Evolutionary conservation across 2,888 invertebrate genomes (phyloP), one percentile per base, ranked within the genome.

Genomic region (Drosophila sordidapex): DNA sequence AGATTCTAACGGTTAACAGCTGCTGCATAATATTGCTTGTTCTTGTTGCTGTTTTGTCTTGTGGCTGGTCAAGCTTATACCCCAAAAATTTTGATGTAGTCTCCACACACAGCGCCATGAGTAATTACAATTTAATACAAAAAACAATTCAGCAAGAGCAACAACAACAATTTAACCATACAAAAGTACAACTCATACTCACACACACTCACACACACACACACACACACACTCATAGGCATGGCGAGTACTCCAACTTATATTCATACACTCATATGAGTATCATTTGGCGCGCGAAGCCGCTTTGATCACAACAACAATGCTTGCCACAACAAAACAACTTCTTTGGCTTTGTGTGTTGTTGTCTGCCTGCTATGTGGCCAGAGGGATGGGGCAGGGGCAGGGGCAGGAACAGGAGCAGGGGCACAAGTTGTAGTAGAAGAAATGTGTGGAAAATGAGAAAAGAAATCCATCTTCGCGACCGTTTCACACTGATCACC

Each of bases 221-320:
- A 21, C 21, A 21, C 21, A 21, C 6, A 64, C 31, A 46, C 35
- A 61, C 43, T 21, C 66, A 31, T 35, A 74, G 13, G 38, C 63
- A 48, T 25, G 25, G 46, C 18, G 61, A 27, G 48, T 33, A 72
- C 38, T 63, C 63, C 63, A 15, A 61, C 48, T 35, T 46, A 48
- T 46, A 54, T 51, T 53, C 58, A 38, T 46, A 33, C 31, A 65
- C 65, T 67, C 81, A 72, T 72, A 48, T 63, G 81, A 71, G 81
- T 79, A 79, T 81, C 79, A 81, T 81, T 79, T 79, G 82, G 82
- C 90, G 92, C 91, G 90, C 86, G 86, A 89, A 89, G 87, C 86
- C 89, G 91, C 92, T 92, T 91, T 91, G 92, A 91, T 91, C 91
- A 90, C 89, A 84, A 81, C 82, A 89, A 92, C 92, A 93, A 93